Evolutionary conservation across 2,888 invertebrate species (phyloP).

Genomic region (Plutella xylostella): DNA sequence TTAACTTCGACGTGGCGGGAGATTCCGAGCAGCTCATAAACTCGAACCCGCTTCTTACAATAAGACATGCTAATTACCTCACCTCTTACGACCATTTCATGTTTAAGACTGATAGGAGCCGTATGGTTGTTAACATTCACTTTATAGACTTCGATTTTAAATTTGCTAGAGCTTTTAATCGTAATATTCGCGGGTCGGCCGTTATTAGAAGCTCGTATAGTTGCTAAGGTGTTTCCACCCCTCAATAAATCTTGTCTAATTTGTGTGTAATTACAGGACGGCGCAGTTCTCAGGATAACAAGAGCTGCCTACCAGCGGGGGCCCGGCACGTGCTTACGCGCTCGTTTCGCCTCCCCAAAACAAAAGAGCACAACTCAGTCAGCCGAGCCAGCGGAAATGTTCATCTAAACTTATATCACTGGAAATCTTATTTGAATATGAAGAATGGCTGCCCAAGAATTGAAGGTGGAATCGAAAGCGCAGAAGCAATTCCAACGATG

Average conservation of each 20-base stretch:
- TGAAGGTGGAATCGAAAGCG: too few relatives aligned
- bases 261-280: slow-evolving; percentile 69
- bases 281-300: slow-evolving; percentile 62
- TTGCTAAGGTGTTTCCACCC: slow-evolving; percentile 68
- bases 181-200: slow-evolving; percentile 63
- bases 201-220: slow-evolving; percentile 65
- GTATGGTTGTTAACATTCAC: slow-evolving; percentile 7
- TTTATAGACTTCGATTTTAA: background rate
- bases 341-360: slow-evolving; percentile 28
- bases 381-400: too few relatives aligned
- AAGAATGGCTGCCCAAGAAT: too few relatives aligned
- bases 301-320: slow-evolving; percentile 67
- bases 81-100: slow-evolving; percentile 26
- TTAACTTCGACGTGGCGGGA: slow-evolving; percentile 20
- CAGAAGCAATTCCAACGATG: too few relatives aligned
- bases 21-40: slow-evolving; percentile 18
- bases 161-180: slow-evolving; percentile 35
- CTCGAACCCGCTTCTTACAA: slow-evolving; percentile 25
- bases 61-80: slow-evolving; percentile 34
- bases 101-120: slow-evolving; percentile 11
- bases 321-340: slow-evolving; percentile 66
- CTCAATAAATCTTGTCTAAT: slow-evolving; percentile 70
- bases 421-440: too few relatives aligned
- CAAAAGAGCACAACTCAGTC: background rate
- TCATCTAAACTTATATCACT: too few relatives aligned